phyloP scores from a whole-genome alignment of 1,140 invertebrate genomes.

The Danaus melanippus region DNA sequence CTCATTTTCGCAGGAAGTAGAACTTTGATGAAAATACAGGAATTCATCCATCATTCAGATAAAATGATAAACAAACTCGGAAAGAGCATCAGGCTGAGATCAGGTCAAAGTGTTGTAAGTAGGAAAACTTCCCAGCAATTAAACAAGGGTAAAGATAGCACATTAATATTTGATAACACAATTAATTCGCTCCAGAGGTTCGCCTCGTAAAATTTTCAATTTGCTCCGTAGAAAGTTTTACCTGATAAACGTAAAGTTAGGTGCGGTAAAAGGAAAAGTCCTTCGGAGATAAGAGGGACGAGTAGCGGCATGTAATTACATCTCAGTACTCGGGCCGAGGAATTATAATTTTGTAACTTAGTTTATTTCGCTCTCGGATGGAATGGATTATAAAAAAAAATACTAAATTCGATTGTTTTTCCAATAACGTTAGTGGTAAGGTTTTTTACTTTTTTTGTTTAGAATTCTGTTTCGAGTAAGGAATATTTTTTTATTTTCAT shows the following conservation, averaged over 20 bases:
- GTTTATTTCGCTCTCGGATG: conserved; percentile 13
- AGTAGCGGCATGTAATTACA: conserved; percentile 33
- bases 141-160: conserved; percentile 40
- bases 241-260: conserved; percentile 62
- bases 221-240: conserved; percentile 55
- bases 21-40: too few relatives aligned
- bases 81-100: too few relatives aligned
- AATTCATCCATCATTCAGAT: conserved; percentile 5
- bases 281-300: conserved; percentile 42
- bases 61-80: conserved; percentile 51
- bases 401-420: too few relatives aligned
- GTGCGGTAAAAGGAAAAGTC: conserved; percentile 47
- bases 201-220: conserved; percentile 66
- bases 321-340: conserved; percentile 23
- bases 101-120: conserved; percentile 12
- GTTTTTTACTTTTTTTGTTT: too few relatives aligned
- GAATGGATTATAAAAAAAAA: too few relatives aligned
- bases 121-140: conserved; percentile 40
- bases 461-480: too few relatives aligned
- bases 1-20: too few relatives aligned
- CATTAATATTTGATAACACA: conserved; percentile 66
- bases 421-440: too few relatives aligned
- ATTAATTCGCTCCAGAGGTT: conserved; percentile 49
- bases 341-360: conserved; percentile 32
- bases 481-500: too few relatives aligned